A percentile compares a stretch with the other conserved stretches of the same genome.
Evolutionary conservation across 2,888 invertebrate genomes (phyloP).

Genomic region (Apotomis betuletana): DNA sequence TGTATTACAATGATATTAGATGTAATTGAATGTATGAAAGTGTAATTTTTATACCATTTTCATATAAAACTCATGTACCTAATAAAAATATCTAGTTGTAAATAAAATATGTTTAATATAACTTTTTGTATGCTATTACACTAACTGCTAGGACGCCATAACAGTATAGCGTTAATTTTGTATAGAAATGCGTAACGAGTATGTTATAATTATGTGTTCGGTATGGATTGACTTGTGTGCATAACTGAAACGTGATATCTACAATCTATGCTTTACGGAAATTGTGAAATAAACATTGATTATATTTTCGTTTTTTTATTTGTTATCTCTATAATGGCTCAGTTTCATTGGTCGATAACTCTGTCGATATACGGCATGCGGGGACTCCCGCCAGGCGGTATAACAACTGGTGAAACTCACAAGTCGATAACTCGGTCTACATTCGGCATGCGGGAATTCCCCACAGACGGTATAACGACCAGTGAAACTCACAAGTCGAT

Average conservation of each 20-base stretch:
- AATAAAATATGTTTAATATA: constrained; percentile 78
- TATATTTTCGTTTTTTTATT: constrained; percentile 57
- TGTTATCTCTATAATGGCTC: not conserved
- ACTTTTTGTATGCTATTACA: constrained; percentile 79
- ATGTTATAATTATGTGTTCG: constrained; percentile 68
- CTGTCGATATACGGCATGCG: too few relatives aligned
- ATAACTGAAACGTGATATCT: constrained; percentile 83
- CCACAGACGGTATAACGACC: too few relatives aligned
- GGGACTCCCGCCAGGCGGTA: too few relatives aligned
- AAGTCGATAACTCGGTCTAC: too few relatives aligned
- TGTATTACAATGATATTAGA: constrained; percentile 77
- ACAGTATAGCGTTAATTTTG: constrained; percentile 72
- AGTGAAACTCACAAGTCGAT: too few relatives aligned
- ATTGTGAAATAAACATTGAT: constrained; percentile 82
- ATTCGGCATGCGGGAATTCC: too few relatives aligned
- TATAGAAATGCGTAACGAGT: constrained; percentile 74
- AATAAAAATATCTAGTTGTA: constrained; percentile 78
- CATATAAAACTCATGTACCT: constrained; percentile 83
- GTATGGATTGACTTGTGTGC: constrained; percentile 81
- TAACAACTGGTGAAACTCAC: too few relatives aligned
- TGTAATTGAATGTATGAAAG: constrained; percentile 75
- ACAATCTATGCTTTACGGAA: constrained; percentile 83
- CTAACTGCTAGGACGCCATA: constrained; percentile 78
- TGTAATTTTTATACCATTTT: constrained; percentile 84
- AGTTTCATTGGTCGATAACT: too few relatives aligned